These are phyloP conservation scores for Catostomus latipinnis DNA, from an alignment of 2,797 vertebrate species.

Conservation along the genomic window DNA sequence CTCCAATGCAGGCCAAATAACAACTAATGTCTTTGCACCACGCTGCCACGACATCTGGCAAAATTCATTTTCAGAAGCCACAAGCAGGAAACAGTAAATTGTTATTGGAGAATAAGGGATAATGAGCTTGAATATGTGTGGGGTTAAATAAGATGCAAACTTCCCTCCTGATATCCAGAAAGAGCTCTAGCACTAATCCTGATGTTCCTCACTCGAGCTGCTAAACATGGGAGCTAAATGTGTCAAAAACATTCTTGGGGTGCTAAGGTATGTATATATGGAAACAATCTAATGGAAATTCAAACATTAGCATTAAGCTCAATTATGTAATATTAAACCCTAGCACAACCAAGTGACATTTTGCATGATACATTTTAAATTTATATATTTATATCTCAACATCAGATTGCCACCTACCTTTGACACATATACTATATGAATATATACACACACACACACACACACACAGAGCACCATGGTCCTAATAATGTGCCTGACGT, in stretches of 20 bases:
- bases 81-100: constrained; percentile 33
- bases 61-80: constrained; percentile 40
- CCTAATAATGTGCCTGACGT: too few species aligned
- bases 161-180: constrained; percentile 43
- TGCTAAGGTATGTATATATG: not conserved
- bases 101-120: constrained; percentile 46
- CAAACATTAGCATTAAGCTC: not conserved
- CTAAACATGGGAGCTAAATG: constrained; percentile 4
- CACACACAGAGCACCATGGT: too few species aligned
- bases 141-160: constrained; percentile 47
- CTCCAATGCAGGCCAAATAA: constrained; percentile 51
- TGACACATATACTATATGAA: not conserved
- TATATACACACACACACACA: too few species aligned
- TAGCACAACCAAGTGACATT: not conserved
- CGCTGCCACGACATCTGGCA: constrained; percentile 43
- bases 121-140: constrained; percentile 23
- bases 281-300: not conserved
- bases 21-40: constrained; percentile 36
- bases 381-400: not conserved
- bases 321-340: not conserved
- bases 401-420: not conserved
- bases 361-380: not conserved
- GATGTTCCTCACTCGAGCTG: not conserved
- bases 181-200: constrained; percentile 19
- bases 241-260: not conserved